Conservation (phyloP, 2,113 vertebrate species). For the Bothrops jararaca region DNA sequence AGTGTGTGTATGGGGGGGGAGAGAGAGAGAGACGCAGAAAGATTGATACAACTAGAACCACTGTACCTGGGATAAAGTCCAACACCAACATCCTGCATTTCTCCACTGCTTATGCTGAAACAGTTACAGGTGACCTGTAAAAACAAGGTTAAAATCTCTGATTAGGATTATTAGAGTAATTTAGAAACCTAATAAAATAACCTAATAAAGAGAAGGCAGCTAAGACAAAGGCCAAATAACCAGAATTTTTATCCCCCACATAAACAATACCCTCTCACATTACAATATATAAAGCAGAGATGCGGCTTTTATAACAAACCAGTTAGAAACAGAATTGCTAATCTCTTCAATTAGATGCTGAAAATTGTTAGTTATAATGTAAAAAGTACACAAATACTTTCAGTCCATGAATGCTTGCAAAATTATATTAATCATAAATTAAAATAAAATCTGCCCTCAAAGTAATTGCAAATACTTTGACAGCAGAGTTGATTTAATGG, state of each 20-base stretch:
- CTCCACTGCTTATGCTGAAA: slow-evolving; percentile 94
- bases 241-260: slow-evolving; percentile 46
- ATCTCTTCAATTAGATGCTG: slow-evolving; percentile 34
- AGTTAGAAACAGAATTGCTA: slow-evolving; percentile 52
- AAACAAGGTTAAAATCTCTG: slow-evolving; percentile 61
- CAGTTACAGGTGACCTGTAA: slow-evolving; percentile 93
- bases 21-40: not conserved
- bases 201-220: slow-evolving; percentile 50
- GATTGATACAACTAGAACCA: not conserved
- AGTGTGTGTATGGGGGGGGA: too few relatives aligned
- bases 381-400: not conserved
- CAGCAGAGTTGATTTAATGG: slow-evolving; percentile 56
- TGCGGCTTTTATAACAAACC: slow-evolving; percentile 16
- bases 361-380: slow-evolving; percentile 27
- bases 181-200: slow-evolving; percentile 30
- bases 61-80: slow-evolving; percentile 94
- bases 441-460: slow-evolving; percentile 52
- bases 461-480: slow-evolving; percentile 51
- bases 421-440: slow-evolving; percentile 44
- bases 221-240: slow-evolving; percentile 24
- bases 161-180: slow-evolving; percentile 53
- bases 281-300: slow-evolving; percentile 40
- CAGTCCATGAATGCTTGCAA: slow-evolving; percentile 43
- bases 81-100: slow-evolving; percentile 92
- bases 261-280: slow-evolving; percentile 42